These are phyloP conservation scores for Rhipidura dahli DNA, from an alignment of 2,113 vertebrate species.

Conservation along the genomic window DNA sequence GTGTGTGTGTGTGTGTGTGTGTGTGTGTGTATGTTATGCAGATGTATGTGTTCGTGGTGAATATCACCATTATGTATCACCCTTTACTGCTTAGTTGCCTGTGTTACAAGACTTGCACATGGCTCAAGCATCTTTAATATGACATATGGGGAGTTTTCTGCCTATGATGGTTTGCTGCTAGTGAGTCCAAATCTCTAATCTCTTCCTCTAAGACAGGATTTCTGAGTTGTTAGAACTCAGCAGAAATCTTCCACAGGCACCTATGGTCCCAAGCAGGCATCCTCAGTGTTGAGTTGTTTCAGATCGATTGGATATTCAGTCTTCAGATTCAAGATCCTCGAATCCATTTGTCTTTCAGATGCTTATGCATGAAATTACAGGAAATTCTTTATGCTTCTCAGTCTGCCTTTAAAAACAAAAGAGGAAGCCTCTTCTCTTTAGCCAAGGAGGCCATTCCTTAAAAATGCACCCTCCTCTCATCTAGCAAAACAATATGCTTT, in stretches of 20 bases:
- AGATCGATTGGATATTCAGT: neutral
- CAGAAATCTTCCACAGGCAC: neutral
- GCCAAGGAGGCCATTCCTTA: neutral
- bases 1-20: neutral
- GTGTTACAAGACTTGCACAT: neutral
- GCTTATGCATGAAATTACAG: neutral
- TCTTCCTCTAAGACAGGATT: neutral
- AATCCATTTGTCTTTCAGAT: neutral
- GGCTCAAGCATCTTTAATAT: neutral
- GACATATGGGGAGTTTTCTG: neutral
- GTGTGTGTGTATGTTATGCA: neutral
- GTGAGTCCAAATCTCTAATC: neutral
- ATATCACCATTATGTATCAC: neutral
- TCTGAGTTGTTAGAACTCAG: neutral
- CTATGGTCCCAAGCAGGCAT: neutral
- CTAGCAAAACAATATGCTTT: neutral
- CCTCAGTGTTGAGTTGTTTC: neutral
- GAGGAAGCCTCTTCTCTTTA: neutral
- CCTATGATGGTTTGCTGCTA: neutral
- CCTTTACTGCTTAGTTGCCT: neutral
- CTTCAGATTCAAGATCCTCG: neutral
- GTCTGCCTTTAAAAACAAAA: neutral
- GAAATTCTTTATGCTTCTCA: neutral
- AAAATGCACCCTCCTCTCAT: neutral
- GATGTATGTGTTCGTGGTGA: too few relatives aligned